These are phyloP conservation scores for Leucoraja ocellata DNA, from an alignment of 2,797 vertebrate species.

Conservation along the genomic window DNA sequence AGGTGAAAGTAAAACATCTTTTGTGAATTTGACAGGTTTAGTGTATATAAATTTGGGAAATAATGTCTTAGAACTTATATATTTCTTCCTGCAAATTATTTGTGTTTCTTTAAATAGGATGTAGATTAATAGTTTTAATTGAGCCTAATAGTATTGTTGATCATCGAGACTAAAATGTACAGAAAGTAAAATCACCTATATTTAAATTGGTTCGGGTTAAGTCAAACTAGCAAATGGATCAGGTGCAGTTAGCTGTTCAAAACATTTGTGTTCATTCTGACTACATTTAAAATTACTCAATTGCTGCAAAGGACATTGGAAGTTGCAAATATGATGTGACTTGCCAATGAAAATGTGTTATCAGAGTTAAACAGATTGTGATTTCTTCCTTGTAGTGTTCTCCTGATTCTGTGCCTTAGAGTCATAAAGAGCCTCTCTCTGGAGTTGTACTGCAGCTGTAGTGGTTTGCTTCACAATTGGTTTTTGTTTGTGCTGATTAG, in stretches of 20 bases:
- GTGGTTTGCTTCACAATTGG: not conserved
- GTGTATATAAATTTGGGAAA: not conserved
- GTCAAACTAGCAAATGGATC: not conserved
- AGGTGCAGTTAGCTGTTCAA: not conserved
- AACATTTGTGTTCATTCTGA: not conserved
- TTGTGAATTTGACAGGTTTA: not conserved
- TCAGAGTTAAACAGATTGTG: not conserved
- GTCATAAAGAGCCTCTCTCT: not conserved
- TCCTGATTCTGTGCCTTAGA: not conserved
- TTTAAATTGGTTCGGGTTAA: not conserved
- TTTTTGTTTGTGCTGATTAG: not conserved
- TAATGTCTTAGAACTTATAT: not conserved
- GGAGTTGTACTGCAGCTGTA: constrained; percentile 1
- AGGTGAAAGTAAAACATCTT: not conserved
- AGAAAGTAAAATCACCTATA: not conserved
- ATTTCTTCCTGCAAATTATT: not conserved
- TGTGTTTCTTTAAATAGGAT: not conserved
- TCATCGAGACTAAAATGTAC: not conserved
- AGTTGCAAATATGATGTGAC: not conserved
- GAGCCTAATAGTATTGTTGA: not conserved
- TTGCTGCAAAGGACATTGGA: not conserved
- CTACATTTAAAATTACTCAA: not conserved
- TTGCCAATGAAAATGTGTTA: not conserved
- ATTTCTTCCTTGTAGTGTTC: not conserved
- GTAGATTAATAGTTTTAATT: not conserved